These are phyloP conservation scores for Chloroclystis v-ata DNA, from an alignment of 2,888 invertebrate species.

Conservation along the genomic window DNA sequence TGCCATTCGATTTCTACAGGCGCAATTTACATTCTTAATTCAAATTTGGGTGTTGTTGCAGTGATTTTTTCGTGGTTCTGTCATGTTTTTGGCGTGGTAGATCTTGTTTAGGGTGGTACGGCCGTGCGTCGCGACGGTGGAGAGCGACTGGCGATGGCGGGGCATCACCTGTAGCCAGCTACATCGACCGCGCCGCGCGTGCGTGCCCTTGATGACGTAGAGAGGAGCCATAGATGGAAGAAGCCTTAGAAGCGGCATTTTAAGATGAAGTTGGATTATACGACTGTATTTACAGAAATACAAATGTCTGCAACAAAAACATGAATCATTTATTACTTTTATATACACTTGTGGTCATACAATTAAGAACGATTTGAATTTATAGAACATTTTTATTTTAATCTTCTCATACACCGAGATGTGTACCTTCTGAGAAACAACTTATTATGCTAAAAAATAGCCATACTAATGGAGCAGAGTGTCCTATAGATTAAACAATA, in stretches of 20 bases:
- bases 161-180: constrained; percentile 74
- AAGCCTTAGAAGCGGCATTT: constrained; percentile 1
- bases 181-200: constrained; percentile 73
- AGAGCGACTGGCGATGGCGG: constrained; percentile 54
- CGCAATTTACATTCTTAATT: constrained; percentile 22
- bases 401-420: too few relatives aligned
- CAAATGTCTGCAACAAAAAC: not conserved
- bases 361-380: too few relatives aligned
- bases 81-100: constrained; percentile 40
- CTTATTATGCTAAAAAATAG: too few relatives aligned
- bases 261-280: constrained; percentile 10
- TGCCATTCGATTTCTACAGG: constrained; percentile 39
- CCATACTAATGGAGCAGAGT: too few relatives aligned
- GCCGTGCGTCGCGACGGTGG: constrained; percentile 42
- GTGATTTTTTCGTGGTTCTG: constrained; percentile 43
- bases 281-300: not conserved
- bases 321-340: too few relatives aligned
- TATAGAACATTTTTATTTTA: too few relatives aligned
- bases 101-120: constrained; percentile 31
- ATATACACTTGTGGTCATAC: too few relatives aligned
- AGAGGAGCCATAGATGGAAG: constrained; percentile 43
- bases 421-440: too few relatives aligned
- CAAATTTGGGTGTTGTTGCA: constrained; percentile 17
- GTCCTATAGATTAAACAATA: too few relatives aligned
- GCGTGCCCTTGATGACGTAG: constrained; percentile 74